Evolutionary conservation across 2,797 vertebrate species (phyloP).

Genomic region (Alectoris magna): DNA sequence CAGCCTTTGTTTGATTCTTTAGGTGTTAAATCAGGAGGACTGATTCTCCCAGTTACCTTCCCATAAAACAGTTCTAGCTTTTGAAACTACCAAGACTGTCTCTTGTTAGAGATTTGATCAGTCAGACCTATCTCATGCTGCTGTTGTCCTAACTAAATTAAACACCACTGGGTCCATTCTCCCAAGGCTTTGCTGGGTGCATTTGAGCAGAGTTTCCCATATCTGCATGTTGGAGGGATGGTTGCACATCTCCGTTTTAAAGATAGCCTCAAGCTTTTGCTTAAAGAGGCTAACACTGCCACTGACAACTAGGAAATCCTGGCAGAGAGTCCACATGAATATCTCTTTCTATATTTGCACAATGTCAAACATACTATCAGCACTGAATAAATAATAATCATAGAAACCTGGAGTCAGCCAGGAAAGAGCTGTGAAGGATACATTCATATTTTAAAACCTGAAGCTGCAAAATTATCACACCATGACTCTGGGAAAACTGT

Average conservation of each 20-base stretch:
- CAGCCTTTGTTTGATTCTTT: background rate
- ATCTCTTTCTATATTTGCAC: conserved; percentile 60
- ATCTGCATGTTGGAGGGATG: conserved; percentile 13
- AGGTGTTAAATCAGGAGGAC: background rate
- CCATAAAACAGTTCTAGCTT: background rate
- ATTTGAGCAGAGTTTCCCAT: conserved; percentile 31
- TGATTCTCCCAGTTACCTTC: background rate
- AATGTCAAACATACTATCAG: conserved; percentile 61
- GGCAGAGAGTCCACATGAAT: conserved; percentile 57
- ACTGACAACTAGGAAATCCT: conserved; percentile 65
- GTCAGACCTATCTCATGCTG: background rate
- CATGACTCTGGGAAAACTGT: conserved; percentile 15
- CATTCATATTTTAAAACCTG: conserved; percentile 43
- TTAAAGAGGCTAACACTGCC: conserved; percentile 62
- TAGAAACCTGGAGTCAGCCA: conserved; percentile 58
- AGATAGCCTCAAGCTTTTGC: conserved; percentile 61
- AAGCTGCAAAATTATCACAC: conserved; percentile 39
- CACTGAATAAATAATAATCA: conserved; percentile 66
- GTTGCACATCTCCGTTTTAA: conserved; percentile 24
- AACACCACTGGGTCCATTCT: conserved; percentile 7
- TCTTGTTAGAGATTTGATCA: background rate
- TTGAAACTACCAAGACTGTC: background rate
- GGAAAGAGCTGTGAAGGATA: conserved; percentile 54
- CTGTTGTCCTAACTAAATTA: conserved; percentile 31
- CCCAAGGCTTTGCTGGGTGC: background rate